Percentiles rank a stretch among this genome's conserved stretches.
These are phyloP conservation scores for Lycia hirtaria DNA, from an alignment of 2,888 invertebrate genomes.

Conservation along the genomic window DNA sequence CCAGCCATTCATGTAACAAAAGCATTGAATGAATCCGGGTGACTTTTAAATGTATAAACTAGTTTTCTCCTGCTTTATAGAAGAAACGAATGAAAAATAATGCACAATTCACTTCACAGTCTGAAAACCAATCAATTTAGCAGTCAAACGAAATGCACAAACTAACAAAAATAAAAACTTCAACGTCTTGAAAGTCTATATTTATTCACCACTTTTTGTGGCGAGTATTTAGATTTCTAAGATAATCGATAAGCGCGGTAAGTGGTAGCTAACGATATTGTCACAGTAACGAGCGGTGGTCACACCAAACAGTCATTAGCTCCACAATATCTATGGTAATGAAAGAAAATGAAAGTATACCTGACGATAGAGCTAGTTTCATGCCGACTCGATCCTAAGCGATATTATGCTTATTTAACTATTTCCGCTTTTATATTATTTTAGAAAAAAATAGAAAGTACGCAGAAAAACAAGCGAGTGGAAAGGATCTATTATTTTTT, in stretches of 20 bases:
- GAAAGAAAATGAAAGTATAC: constrained; percentile 61
- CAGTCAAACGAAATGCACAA: no score
- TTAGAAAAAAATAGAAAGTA: no score
- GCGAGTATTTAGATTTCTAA: constrained; percentile 35
- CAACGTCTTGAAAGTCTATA: not conserved
- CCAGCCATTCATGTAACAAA: no score
- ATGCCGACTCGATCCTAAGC: constrained; percentile 36
- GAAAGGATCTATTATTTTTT: no score
- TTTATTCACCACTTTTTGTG: constrained; percentile 10
- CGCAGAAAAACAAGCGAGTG: no score
- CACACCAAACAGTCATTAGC: constrained; percentile 62
- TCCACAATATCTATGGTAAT: constrained; percentile 48
- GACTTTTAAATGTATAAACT: no score
- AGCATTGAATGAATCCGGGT: no score
- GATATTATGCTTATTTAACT: constrained; percentile 38
- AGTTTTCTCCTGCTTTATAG: no score
- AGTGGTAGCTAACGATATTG: constrained; percentile 40
- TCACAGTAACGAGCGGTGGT: constrained; percentile 57
- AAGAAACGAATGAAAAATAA: no score
- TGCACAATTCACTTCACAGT: no score
- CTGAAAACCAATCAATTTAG: no score
- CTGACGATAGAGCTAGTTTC: constrained; percentile 10
- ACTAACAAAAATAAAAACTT: no score
- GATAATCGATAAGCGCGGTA: constrained; percentile 33
- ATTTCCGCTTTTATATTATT: constrained; percentile 28